These are phyloP conservation scores for Periophthalmodon schlosseri DNA, from an alignment of 2,113 vertebrate genomes.

Conservation along the genomic window DNA sequence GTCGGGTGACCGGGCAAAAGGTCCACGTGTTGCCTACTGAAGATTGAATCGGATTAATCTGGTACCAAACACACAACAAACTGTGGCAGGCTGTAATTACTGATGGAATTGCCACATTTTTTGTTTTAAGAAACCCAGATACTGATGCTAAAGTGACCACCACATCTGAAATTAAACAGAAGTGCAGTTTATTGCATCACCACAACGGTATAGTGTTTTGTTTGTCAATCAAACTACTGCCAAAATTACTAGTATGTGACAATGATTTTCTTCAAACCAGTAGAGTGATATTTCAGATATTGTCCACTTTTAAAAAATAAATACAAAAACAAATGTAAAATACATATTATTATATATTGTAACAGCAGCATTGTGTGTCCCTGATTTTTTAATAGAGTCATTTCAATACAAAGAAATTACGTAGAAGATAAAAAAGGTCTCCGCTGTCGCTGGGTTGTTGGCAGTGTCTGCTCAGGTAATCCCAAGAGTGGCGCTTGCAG, in stretches of 20 bases:
- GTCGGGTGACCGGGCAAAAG: conserved; percentile 74
- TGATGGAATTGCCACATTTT: not conserved
- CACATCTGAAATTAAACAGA: not conserved
- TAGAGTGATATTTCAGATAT: not conserved
- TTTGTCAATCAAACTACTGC: not conserved
- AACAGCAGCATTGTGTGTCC: conserved; percentile 26
- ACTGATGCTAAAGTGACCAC: too few relatives aligned
- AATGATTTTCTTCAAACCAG: not conserved
- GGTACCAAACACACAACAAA: not conserved
- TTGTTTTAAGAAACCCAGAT: not conserved
- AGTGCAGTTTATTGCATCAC: not conserved
- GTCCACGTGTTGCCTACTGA: conserved; percentile 35
- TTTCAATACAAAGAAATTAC: conserved; percentile 75
- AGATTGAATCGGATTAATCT: not conserved
- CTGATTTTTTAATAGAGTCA: conserved; percentile 29
- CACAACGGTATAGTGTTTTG: not conserved
- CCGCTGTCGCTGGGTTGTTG: conserved; percentile 56
- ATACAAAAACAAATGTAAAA: conserved; percentile 21
- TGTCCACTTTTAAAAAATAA: conserved; percentile 38
- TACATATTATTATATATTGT: conserved; percentile 4
- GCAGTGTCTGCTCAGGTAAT: conserved; percentile 54
- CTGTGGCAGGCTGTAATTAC: not conserved
- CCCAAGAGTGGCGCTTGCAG: conserved; percentile 74
- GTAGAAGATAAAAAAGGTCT: conserved; percentile 73
- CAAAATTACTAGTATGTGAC: not conserved